phyloP scores from a whole-genome alignment of 2,888 invertebrate genomes.

The Acrobasis repandana region DNA sequence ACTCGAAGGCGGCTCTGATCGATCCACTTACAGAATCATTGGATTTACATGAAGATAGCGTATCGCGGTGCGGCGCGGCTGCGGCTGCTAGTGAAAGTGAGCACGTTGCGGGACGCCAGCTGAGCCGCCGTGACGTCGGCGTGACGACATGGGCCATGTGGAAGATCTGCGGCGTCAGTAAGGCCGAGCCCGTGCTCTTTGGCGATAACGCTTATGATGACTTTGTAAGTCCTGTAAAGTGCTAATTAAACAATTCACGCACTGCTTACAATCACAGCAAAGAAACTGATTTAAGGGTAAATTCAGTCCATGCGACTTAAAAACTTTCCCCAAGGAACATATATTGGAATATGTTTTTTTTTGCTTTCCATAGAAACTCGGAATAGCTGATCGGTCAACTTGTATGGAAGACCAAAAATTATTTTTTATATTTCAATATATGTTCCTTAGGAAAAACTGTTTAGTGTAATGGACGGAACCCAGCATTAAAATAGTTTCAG shows the following conservation, averaged over 20 bases:
- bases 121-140: conserved; percentile 60
- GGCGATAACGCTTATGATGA: conserved; percentile 62
- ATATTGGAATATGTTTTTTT: too few relatives aligned
- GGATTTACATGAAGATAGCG: conserved; percentile 53
- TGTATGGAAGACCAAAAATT: too few relatives aligned
- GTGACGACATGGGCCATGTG: conserved; percentile 80
- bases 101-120: conserved; percentile 66
- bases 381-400: too few relatives aligned
- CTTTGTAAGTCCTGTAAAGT: conserved; percentile 64
- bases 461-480: too few relatives aligned
- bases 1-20: conserved; percentile 47
- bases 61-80: conserved; percentile 35
- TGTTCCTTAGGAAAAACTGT: too few relatives aligned
- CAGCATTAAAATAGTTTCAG: too few relatives aligned
- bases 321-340: too few relatives aligned
- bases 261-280: background rate
- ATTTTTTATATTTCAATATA: too few relatives aligned
- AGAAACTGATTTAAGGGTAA: too few relatives aligned
- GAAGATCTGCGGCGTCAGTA: conserved; percentile 80
- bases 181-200: conserved; percentile 71
- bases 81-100: conserved; percentile 67
- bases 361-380: too few relatives aligned
- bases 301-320: too few relatives aligned
- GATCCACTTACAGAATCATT: conserved; percentile 60
- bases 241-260: background rate